phyloP scores from a whole-genome alignment of 2,113 vertebrate species.

The Scopus umbretta region DNA sequence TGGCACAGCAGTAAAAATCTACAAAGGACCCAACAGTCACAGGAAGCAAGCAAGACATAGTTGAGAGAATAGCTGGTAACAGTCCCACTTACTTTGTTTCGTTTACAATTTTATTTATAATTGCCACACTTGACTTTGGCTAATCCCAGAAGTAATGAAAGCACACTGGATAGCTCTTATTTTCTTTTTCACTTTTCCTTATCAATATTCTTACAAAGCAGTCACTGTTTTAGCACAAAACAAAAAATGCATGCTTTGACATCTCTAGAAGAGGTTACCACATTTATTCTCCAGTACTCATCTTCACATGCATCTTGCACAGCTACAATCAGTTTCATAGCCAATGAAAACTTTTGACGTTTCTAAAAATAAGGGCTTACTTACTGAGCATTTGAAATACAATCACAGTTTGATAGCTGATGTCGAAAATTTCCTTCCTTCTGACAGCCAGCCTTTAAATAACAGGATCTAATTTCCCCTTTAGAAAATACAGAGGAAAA shows the following conservation, averaged over 20 bases:
- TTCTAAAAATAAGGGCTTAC: conserved; percentile 36
- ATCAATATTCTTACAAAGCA: neutral
- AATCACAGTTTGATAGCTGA: conserved; percentile 49
- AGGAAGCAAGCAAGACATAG: neutral
- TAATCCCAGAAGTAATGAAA: neutral
- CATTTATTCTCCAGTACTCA: neutral
- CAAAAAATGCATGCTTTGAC: neutral
- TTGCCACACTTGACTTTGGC: neutral
- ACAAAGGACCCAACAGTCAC: neutral
- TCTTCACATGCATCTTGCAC: neutral
- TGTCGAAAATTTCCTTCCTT: conserved; percentile 66
- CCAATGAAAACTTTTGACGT: neutral
- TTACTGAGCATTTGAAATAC: conserved; percentile 69
- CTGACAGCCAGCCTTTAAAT: conserved; percentile 73
- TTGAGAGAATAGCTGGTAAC: neutral
- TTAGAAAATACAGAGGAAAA: neutral
- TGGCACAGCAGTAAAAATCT: neutral
- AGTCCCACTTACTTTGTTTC: neutral
- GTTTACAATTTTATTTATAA: neutral
- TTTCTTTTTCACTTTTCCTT: neutral
- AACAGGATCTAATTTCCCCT: conserved; percentile 77
- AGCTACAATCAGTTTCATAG: neutral
- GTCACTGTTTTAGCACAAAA: neutral
- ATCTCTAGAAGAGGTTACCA: neutral
- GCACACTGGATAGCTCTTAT: neutral